A percentile compares a stretch with the other conserved stretches of the same genome.
Conservation (phyloP, 2,888 invertebrate species). For the Cryptops parisi region DNA sequence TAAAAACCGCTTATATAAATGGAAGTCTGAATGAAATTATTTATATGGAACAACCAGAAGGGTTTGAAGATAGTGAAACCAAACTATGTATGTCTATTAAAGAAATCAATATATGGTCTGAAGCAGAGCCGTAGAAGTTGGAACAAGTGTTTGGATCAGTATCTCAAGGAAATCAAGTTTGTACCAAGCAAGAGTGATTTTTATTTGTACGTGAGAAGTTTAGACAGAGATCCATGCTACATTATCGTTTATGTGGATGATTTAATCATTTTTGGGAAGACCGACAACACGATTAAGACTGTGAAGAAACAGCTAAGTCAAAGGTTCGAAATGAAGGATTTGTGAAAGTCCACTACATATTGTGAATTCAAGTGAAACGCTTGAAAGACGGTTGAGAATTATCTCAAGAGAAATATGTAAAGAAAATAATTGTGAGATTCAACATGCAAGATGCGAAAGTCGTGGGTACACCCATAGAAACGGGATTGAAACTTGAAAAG, state of each 20-base stretch:
- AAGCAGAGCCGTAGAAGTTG: not conserved
- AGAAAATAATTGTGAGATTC: not conserved
- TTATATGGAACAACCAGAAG: too few species aligned
- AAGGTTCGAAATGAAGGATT: not conserved
- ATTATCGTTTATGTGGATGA: not conserved
- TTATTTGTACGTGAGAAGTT: not conserved
- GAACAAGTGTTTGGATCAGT: not conserved
- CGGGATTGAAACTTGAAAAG: not conserved
- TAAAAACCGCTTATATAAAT: too few species aligned
- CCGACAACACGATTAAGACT: not conserved
- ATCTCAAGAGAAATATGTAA: not conserved
- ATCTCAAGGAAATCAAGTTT: not conserved
- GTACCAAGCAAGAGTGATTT: not conserved
- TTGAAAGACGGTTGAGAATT: not conserved
- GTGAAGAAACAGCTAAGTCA: not conserved
- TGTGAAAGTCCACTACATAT: not conserved
- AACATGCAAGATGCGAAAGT: not conserved
- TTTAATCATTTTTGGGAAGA: not conserved
- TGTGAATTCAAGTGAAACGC: not conserved
- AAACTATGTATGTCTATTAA: too few species aligned
- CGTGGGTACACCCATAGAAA: not conserved
- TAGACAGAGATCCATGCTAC: too few species aligned
- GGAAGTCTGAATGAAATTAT: too few species aligned
- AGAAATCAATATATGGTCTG: constrained; percentile 5
- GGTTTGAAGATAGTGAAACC: too few species aligned